A percentile compares a stretch with the other conserved stretches of the same genome.
Conservation (phyloP, 2,888 invertebrate genomes). For the Gortyna flavago region DNA sequence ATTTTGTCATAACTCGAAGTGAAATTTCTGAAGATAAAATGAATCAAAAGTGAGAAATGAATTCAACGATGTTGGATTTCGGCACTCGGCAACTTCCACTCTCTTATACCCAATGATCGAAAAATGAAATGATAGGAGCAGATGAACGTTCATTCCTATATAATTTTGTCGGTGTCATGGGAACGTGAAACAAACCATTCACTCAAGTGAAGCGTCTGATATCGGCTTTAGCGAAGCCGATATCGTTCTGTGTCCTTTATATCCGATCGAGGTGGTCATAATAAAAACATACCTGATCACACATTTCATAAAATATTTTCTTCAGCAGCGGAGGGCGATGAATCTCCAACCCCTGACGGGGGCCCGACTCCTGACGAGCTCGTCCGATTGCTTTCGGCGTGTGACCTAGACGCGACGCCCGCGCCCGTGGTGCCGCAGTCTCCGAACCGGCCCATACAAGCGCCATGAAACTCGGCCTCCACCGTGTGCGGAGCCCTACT, state of each 20-base stretch:
- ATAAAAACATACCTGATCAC: neutral
- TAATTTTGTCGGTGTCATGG: neutral
- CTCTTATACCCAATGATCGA: neutral
- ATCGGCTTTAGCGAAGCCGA: neutral
- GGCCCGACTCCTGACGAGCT: conserved; percentile 98
- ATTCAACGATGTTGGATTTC: neutral
- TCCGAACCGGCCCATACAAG: conserved; percentile 82
- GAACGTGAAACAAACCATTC: neutral
- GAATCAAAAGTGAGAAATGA: neutral
- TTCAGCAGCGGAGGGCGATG: conserved; percentile 84
- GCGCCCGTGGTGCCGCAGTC: conserved; percentile 81
- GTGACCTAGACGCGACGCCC: conserved; percentile 96
- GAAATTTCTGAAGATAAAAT: neutral
- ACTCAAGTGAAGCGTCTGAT: neutral
- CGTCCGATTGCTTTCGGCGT: conserved; percentile 97
- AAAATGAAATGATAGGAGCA: neutral
- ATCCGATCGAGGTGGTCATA: neutral
- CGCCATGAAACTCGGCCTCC: conserved; percentile 76
- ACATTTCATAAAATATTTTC: neutral
- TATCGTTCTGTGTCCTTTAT: neutral
- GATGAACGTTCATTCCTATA: neutral
- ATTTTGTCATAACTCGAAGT: neutral
- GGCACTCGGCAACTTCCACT: neutral
- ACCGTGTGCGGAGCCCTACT: conserved; percentile 68
- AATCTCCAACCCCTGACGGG: conserved; percentile 91